phyloP scores from a whole-genome alignment of 2,113 vertebrate genomes.

The Fulmarus glacialis region DNA sequence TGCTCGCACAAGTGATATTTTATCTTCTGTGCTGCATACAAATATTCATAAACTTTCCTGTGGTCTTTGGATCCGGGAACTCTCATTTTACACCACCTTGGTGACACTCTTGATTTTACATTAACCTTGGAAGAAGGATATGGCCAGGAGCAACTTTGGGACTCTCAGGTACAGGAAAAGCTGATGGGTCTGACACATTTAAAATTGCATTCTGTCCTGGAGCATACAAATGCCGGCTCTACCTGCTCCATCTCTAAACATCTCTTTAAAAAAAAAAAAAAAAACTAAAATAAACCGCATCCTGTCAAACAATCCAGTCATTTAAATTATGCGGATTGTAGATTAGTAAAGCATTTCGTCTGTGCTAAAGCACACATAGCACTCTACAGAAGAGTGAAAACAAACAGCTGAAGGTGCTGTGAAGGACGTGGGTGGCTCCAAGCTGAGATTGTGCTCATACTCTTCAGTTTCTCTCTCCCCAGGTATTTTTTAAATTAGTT shows the following conservation, averaged over 20 bases:
- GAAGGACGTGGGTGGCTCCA: neutral
- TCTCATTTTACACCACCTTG: neutral
- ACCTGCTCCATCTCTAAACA: neutral
- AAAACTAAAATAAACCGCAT: neutral
- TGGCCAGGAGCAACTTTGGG: neutral
- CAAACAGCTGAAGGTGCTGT: neutral
- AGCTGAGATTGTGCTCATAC: neutral
- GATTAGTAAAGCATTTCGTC: neutral
- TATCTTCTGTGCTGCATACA: neutral
- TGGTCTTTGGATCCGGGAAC: neutral
- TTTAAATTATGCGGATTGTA: neutral
- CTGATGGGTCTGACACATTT: neutral
- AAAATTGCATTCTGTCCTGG: neutral
- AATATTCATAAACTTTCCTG: neutral
- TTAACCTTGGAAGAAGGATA: neutral
- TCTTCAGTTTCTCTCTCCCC: neutral
- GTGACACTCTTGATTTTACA: neutral
- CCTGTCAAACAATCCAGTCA: neutral
- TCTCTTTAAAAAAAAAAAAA: neutral
- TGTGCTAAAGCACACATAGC: neutral
- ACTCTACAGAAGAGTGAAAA: neutral
- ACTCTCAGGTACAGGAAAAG: neutral
- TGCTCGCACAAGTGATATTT: neutral
- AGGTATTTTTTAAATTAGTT: neutral
- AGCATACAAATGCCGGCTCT: neutral